Percentiles rank a stretch among this genome's conserved stretches.
Evolutionary conservation across 2,888 invertebrate species (phyloP).

Genomic region (Hyles lineata): DNA sequence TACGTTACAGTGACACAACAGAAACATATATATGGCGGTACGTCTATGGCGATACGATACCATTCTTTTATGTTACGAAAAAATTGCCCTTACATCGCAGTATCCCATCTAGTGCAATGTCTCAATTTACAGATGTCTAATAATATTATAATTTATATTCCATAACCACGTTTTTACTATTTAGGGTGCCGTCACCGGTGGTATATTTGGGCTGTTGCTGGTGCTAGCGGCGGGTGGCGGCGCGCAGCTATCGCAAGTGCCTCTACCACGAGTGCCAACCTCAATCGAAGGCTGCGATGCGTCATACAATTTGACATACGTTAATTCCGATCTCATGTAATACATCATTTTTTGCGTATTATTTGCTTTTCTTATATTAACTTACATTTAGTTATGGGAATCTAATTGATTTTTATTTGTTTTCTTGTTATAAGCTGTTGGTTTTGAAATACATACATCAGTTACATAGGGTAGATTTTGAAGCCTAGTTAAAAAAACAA

Average conservation of each 20-base stretch:
- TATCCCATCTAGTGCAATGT: too few relatives aligned
- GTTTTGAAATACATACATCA: too few relatives aligned
- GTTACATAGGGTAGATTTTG: too few relatives aligned
- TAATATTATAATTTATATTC: too few relatives aligned
- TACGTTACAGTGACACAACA: too few relatives aligned
- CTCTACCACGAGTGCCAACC: conserved; percentile 70
- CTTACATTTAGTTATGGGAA: background rate
- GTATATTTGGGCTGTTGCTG: conserved; percentile 84
- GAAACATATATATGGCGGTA: too few relatives aligned
- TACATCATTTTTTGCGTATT: background rate
- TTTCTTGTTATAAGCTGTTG: background rate
- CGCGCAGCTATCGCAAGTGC: conserved; percentile 85
- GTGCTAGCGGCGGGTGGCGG: conserved; percentile 88
- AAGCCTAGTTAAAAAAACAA: too few relatives aligned
- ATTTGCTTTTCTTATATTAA: background rate
- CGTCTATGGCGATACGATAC: too few relatives aligned
- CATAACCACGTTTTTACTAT: conserved; percentile 49
- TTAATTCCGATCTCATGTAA: conserved; percentile 56
- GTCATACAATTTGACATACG: conserved; percentile 61
- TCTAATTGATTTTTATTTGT: too few relatives aligned
- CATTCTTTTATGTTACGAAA: too few relatives aligned
- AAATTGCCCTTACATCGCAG: too few relatives aligned
- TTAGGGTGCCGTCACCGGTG: conserved; percentile 88
- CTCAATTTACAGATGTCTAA: too few relatives aligned
- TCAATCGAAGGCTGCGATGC: conserved; percentile 83